phyloP scores from a whole-genome alignment of 2,797 vertebrate genomes.

The Parauchenoglanis ngamensis region DNA sequence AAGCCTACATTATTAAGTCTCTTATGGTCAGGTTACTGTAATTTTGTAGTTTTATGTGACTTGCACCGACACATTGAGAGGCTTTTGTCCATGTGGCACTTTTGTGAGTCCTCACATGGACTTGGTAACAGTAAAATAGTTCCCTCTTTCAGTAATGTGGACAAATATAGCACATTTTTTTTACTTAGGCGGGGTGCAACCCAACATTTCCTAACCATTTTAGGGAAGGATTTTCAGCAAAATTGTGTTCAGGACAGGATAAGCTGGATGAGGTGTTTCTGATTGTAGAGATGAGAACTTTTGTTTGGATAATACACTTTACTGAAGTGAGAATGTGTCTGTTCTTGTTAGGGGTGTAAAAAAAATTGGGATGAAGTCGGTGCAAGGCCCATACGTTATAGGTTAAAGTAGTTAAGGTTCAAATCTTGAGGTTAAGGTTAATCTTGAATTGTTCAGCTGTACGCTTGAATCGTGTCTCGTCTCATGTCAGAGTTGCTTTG shows the following conservation, averaged over 20 bases:
- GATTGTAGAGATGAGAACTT: constrained; percentile 7
- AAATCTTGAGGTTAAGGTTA: background rate
- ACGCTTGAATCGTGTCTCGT: background rate
- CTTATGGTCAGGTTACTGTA: constrained; percentile 58
- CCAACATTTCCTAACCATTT: constrained; percentile 85
- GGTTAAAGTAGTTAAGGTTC: background rate
- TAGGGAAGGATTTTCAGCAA: constrained; percentile 77
- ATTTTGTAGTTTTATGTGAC: constrained; percentile 54
- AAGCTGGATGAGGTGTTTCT: constrained; percentile 16
- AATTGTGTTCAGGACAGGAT: constrained; percentile 7
- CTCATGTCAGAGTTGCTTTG: background rate
- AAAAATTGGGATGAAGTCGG: constrained; percentile 40
- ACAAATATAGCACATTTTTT: constrained; percentile 82
- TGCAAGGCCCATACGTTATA: constrained; percentile 10
- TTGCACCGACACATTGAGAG: constrained; percentile 18
- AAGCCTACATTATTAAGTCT: constrained; percentile 38
- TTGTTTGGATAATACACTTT: constrained; percentile 15
- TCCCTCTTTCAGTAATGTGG: constrained; percentile 76
- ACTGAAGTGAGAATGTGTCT: constrained; percentile 1
- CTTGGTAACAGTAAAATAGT: constrained; percentile 72
- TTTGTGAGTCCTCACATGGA: constrained; percentile 42
- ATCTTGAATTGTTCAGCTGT: background rate
- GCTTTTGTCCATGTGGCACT: constrained; percentile 43
- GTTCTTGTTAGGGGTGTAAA: constrained; percentile 1
- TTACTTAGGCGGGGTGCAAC: constrained; percentile 73